Evolutionary conservation across 2,888 invertebrate genomes (phyloP), one percentile per base, ranked within the genome.

Genomic region (Cryptophagus acutangulus): DNA sequence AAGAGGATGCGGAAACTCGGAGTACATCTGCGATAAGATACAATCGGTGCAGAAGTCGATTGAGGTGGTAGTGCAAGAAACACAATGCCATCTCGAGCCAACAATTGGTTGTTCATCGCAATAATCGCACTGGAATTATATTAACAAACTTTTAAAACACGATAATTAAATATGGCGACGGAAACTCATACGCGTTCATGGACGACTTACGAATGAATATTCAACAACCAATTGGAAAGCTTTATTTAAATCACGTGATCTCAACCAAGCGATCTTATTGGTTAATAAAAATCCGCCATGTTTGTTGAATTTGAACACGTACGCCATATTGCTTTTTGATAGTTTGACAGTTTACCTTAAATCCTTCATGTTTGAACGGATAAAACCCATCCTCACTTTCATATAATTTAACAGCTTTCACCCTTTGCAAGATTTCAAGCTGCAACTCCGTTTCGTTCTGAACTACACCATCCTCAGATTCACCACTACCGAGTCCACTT

Each of bases 21-120:
- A 63, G 45, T 73, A 72, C 47, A 78, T 52, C 58, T 80, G 79
- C 2, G 72, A 65, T 1, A 78, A 61, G 1, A 79, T 73, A 54
- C 84, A 84, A 53, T 80, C 78, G 1, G 75, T 72, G 54, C 86
- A 86, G 51, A 79, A 75, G 61, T 84, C 80, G 1, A 82, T 64
- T 1, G 72, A 71, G 25, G 65, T 63, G 2, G 62, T 57, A 30
- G 72, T 68, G 55, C 86, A 87, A 39, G 78, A 76, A 16, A 71
- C 67, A 55, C 87, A 87, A 55, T 82, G 81, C 84, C 84, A 87
- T 39, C 82, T 70, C 8, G 75, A 74, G 8, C 81, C 82, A 14
- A 72, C 65, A 33, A 84, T 75, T 1, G 84, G 81, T 15, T 79
- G 75, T 45, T 76, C 75, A 1, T 72, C 69, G 57, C 87, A 87